phyloP scores from a whole-genome alignment of 2,113 vertebrate genomes.

The Sphyrna mokarran region DNA sequence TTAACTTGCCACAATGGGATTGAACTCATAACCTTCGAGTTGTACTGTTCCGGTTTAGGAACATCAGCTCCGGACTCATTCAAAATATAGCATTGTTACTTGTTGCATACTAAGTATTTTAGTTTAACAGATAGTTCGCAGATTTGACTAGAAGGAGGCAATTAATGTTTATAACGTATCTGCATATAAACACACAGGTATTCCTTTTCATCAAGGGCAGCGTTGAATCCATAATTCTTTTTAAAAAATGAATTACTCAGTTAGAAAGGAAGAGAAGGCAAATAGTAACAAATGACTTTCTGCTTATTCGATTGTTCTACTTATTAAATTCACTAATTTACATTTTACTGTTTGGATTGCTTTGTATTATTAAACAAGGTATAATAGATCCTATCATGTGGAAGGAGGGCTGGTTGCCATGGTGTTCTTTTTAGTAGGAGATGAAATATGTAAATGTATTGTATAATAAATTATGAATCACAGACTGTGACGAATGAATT shows the following conservation, averaged over 20 bases:
- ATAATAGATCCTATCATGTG: neutral
- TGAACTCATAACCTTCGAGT: neutral
- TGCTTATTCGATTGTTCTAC: neutral
- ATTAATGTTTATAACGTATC: neutral
- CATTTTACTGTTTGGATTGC: neutral
- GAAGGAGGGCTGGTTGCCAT: slow-evolving; percentile 21
- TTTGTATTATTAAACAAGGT: neutral
- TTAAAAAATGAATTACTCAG: neutral
- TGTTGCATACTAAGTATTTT: neutral
- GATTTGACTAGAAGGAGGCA: neutral
- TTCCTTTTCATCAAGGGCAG: neutral
- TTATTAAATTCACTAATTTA: slow-evolving; percentile 12
- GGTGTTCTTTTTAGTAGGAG: neutral
- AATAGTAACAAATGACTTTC: neutral
- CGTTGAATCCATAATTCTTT: neutral
- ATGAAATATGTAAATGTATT: slow-evolving; percentile 35
- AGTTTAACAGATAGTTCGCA: neutral
- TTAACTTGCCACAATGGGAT: neutral
- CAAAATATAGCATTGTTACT: neutral
- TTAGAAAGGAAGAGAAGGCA: neutral
- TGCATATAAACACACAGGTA: neutral
- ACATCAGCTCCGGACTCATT: neutral
- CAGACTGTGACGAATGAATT: slow-evolving; percentile 40
- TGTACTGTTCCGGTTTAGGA: neutral
- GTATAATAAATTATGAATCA: slow-evolving; percentile 36